phyloP scores from a whole-genome alignment of 2,797 vertebrate species.

The Silurus lanzhouensis region DNA sequence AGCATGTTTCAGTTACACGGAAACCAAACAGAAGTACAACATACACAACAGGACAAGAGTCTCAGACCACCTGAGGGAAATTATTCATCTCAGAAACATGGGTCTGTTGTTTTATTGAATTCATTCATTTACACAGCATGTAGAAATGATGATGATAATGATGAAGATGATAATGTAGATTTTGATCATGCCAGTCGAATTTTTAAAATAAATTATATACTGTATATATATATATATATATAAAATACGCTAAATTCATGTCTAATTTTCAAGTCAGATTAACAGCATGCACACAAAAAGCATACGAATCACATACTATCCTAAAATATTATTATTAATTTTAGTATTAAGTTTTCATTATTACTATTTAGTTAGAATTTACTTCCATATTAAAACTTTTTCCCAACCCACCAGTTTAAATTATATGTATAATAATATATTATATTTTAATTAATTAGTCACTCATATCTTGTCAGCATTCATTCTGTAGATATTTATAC shows the following conservation, averaged over 20 bases:
- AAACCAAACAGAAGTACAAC: constrained; percentile 29
- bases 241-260: neutral
- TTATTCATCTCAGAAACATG: neutral
- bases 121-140: neutral
- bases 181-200: neutral
- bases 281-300: neutral
- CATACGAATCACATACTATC: neutral
- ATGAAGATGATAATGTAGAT: neutral
- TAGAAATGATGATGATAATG: neutral
- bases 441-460: too few species aligned
- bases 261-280: neutral
- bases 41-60: constrained; percentile 17
- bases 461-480: neutral
- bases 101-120: neutral
- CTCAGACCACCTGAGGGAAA: constrained; percentile 23
- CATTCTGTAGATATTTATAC: neutral
- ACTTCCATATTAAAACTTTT: neutral
- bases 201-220: neutral
- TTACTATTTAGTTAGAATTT: neutral
- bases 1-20: constrained; percentile 22
- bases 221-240: too few species aligned
- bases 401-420: too few species aligned
- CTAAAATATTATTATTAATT: neutral
- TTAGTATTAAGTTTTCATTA: too few species aligned
- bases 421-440: too few species aligned